A percentile compares a stretch with the other conserved stretches of the same genome.
phyloP scores from a whole-genome alignment of 1,140 invertebrate species.

The Parapsyche elsis region DNA sequence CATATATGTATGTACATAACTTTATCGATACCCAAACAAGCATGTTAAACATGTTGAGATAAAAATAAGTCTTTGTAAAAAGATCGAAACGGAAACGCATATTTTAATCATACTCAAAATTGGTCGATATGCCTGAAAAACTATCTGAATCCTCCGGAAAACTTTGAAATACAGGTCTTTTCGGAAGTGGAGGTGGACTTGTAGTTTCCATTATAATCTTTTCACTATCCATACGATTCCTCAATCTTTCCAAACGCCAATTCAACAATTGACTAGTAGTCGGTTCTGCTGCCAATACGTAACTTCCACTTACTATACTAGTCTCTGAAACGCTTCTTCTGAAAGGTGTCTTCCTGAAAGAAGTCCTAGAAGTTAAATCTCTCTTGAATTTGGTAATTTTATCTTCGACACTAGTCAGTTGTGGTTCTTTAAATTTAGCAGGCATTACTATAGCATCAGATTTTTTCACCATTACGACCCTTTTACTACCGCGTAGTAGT shows the following conservation, averaged over 20 bases:
- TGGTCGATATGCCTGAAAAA: too few relatives aligned
- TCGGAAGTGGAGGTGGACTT: conserved; percentile 3
- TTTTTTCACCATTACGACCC: conserved; percentile 69
- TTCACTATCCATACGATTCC: conserved; percentile 24
- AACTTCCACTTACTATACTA: conserved; percentile 64
- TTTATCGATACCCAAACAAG: too few relatives aligned
- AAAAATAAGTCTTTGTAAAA: too few relatives aligned
- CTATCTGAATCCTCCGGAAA: too few relatives aligned
- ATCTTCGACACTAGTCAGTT: not conserved
- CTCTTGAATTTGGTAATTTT: too few relatives aligned
- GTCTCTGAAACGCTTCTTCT: conserved; percentile 53
- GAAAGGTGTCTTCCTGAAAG: conserved; percentile 41
- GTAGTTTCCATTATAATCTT: not conserved
- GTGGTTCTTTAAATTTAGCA: conserved; percentile 57
- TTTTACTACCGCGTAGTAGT: conserved; percentile 70
- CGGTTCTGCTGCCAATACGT: conserved; percentile 67
- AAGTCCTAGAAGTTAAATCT: not conserved
- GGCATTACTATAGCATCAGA: conserved; percentile 68
- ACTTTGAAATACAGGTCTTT: too few relatives aligned
- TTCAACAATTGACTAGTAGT: conserved; percentile 64
- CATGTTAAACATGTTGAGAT: too few relatives aligned
- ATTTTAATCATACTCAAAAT: too few relatives aligned
- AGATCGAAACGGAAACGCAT: too few relatives aligned
- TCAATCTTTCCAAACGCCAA: conserved; percentile 61
- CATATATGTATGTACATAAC: too few relatives aligned